Percentiles rank a stretch among this genome's conserved stretches.
Conservation (phyloP, 2,113 vertebrate genomes). For the Corythoichthys intestinalis region DNA sequence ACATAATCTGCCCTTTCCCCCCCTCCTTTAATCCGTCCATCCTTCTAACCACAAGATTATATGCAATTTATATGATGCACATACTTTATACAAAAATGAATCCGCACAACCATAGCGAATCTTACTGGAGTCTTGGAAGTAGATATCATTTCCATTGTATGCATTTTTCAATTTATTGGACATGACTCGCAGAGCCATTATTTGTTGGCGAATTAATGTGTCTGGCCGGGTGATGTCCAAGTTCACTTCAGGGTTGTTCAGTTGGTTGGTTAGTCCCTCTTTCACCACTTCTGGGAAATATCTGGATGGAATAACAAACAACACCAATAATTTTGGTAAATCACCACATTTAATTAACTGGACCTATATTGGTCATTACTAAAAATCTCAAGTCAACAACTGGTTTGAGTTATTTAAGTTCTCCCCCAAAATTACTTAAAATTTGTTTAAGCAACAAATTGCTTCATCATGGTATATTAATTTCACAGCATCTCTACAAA, state of each 20-base stretch:
- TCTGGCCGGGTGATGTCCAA: conserved; percentile 95
- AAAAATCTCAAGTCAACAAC: neutral
- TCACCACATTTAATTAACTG: neutral
- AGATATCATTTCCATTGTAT: conserved; percentile 95
- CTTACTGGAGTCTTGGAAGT: conserved; percentile 97
- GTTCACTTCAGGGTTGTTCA: conserved; percentile 95
- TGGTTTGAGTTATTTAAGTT: neutral
- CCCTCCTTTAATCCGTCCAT: too few relatives aligned
- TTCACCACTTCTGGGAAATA: conserved; percentile 97
- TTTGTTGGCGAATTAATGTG: conserved; percentile 93
- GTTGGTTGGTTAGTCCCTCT: conserved; percentile 92
- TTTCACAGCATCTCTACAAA: neutral
- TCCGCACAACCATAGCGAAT: neutral
- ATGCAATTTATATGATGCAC: conserved; percentile 25
- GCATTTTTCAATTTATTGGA: conserved; percentile 95
- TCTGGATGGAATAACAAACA: conserved; percentile 57
- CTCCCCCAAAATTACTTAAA: neutral
- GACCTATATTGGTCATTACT: neutral
- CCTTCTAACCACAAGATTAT: too few relatives aligned
- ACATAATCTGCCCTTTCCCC: too few relatives aligned
- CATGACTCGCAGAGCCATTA: conserved; percentile 96
- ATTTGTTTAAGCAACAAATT: neutral
- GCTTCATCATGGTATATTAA: neutral
- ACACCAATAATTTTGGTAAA: neutral
- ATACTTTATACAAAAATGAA: conserved; percentile 71